Percentiles rank a stretch among this genome's conserved stretches.
phyloP scores from a whole-genome alignment of 2,797 vertebrate species.

The Darevskia nairensis region DNA sequence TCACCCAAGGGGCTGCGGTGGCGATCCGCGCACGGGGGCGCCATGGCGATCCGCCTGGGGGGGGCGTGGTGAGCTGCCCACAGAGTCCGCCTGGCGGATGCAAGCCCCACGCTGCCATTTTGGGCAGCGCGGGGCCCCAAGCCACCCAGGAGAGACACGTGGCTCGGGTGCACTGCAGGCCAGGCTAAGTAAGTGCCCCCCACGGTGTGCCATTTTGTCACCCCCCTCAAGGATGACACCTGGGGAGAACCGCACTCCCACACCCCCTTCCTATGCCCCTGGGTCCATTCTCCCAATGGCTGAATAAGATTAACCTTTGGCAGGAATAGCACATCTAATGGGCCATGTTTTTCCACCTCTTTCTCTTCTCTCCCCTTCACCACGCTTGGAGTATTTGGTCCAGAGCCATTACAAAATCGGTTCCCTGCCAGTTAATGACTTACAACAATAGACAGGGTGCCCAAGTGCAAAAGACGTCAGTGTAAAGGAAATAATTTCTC shows the following conservation, averaged over 20 bases:
- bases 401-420: background rate
- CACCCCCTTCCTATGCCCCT: no score
- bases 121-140: accelerated
- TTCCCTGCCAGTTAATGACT: background rate
- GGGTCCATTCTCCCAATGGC: background rate
- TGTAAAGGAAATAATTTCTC: no score
- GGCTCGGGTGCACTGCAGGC: no score
- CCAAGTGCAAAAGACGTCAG: no score
- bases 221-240: no score
- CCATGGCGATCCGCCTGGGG: accelerated
- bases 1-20: accelerated
- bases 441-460: background rate
- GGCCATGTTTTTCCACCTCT: background rate
- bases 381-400: background rate
- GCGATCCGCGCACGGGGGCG: no score
- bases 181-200: no score
- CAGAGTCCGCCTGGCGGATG: no score
- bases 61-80: no score
- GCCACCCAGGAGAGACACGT: no score
- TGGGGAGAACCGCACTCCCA: accelerated
- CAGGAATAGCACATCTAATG: background rate
- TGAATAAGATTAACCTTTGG: background rate
- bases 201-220: no score
- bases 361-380: background rate
- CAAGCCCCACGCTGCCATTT: no score